Percentiles rank a stretch among this genome's conserved stretches.
phyloP scores from a whole-genome alignment of 35 echinoderm and acorn worm species.

The Heliocidaris erythrogramma region DNA sequence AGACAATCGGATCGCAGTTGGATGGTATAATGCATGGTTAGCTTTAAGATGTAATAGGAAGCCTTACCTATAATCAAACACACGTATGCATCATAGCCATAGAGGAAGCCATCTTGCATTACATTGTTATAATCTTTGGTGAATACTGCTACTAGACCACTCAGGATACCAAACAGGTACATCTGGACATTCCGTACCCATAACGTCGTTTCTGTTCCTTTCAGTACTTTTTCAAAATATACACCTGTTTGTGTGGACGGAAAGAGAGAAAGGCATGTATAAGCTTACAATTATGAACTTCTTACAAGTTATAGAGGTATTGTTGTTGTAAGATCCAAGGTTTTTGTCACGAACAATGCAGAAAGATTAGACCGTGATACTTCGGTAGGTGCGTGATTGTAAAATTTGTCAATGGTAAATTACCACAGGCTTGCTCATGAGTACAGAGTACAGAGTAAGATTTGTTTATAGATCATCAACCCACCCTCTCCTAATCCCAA shows the following conservation, averaged over 20 bases:
- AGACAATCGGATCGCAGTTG: too few species aligned
- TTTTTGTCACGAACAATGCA: too few species aligned
- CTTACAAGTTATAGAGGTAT: not conserved
- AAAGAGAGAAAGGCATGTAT: not conserved
- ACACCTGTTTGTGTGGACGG: conserved; percentile 67
- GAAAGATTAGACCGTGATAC: too few species aligned
- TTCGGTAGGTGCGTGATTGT: too few species aligned
- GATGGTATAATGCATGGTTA: too few species aligned
- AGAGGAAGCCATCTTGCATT: conserved; percentile 80
- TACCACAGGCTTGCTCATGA: too few species aligned
- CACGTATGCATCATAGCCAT: conserved; percentile 80
- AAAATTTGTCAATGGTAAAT: too few species aligned
- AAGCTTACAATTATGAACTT: not conserved
- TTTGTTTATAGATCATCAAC: too few species aligned
- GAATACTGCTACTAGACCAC: conserved; percentile 75
- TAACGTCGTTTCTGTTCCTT: conserved; percentile 85
- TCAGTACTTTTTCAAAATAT: conserved; percentile 98
- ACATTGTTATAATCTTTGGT: conserved; percentile 71
- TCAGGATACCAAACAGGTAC: conserved; percentile 93
- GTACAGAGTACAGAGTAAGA: too few species aligned
- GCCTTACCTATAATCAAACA: conserved; percentile 87
- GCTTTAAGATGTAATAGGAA: too few species aligned
- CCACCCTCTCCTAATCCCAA: too few species aligned
- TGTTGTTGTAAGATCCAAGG: too few species aligned
- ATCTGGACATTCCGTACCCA: conserved; percentile 99